These are phyloP conservation scores for Eupithecia vulgata DNA, from an alignment of 2,888 invertebrate genomes.

Conservation along the genomic window DNA sequence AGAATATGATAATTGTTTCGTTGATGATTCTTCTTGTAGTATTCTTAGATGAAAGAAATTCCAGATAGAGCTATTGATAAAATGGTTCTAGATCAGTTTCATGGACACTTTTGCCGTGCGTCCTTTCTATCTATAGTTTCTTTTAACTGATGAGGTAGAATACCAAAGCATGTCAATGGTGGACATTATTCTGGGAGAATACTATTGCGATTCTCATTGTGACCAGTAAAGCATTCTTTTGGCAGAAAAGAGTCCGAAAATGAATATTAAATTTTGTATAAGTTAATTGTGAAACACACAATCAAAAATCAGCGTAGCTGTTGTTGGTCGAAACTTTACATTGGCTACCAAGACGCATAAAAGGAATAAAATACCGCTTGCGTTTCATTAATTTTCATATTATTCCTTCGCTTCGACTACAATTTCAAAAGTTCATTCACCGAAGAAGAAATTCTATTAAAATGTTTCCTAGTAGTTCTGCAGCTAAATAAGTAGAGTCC, in stretches of 20 bases:
- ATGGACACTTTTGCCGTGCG: too few relatives aligned
- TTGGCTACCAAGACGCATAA: not conserved
- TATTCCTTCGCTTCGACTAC: not conserved
- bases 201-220: too few relatives aligned
- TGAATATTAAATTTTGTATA: not conserved
- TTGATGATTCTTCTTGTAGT: too few relatives aligned
- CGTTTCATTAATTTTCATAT: not conserved
- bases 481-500: constrained; percentile 5
- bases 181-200: too few relatives aligned
- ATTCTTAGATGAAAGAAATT: too few relatives aligned
- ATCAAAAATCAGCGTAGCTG: not conserved
- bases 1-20: too few relatives aligned
- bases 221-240: not conserved
- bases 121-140: too few relatives aligned
- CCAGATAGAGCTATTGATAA: too few relatives aligned
- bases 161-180: too few relatives aligned
- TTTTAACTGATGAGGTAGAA: too few relatives aligned
- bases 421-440: constrained; percentile 11
- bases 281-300: too few relatives aligned
- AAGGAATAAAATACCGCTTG: not conserved
- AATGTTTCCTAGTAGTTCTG: constrained; percentile 18
- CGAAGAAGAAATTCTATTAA: constrained; percentile 27
- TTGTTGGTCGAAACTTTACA: not conserved
- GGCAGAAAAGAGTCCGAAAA: not conserved
- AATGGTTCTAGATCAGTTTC: too few relatives aligned